Evolutionary conservation across 1,140 invertebrate species (phyloP).

Genomic region (Oryctes rhinoceros): DNA sequence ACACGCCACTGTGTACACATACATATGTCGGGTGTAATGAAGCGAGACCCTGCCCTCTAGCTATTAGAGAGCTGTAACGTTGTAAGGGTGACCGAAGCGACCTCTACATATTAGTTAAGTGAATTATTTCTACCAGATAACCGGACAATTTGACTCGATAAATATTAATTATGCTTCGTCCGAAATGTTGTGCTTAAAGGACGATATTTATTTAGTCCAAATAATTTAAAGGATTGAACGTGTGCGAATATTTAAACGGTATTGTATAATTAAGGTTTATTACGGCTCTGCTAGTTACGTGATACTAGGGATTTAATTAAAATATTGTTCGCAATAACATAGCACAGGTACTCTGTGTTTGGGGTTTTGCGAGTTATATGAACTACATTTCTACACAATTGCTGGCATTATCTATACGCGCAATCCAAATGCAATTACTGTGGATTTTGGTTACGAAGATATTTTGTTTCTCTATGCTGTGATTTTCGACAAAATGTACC

Average conservation of each 20-base stretch:
- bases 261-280: slow-evolving; percentile 25
- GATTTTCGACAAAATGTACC: neutral
- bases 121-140: slow-evolving; percentile 32
- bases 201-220: neutral
- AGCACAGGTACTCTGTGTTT: neutral
- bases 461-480: neutral
- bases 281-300: neutral
- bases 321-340: slow-evolving; percentile 24
- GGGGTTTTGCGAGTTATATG: neutral
- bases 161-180: slow-evolving; percentile 3
- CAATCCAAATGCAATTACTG: slow-evolving; percentile 1
- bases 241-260: neutral
- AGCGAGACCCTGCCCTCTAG: neutral
- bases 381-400: neutral
- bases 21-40: too few species aligned
- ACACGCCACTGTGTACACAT: too few species aligned
- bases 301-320: slow-evolving; percentile 20
- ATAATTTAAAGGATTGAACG: slow-evolving; percentile 11
- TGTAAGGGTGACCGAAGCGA: neutral
- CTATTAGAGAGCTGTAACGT: neutral
- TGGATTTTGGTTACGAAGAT: neutral
- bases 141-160: slow-evolving; percentile 32
- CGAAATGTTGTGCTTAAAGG: neutral
- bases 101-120: slow-evolving; percentile 23
- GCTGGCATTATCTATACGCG: slow-evolving; percentile 2